Percentiles rank a stretch among this genome's conserved stretches.
phyloP scores from a whole-genome alignment of 1,140 invertebrate genomes.

The Teleogryllus occipitalis region DNA sequence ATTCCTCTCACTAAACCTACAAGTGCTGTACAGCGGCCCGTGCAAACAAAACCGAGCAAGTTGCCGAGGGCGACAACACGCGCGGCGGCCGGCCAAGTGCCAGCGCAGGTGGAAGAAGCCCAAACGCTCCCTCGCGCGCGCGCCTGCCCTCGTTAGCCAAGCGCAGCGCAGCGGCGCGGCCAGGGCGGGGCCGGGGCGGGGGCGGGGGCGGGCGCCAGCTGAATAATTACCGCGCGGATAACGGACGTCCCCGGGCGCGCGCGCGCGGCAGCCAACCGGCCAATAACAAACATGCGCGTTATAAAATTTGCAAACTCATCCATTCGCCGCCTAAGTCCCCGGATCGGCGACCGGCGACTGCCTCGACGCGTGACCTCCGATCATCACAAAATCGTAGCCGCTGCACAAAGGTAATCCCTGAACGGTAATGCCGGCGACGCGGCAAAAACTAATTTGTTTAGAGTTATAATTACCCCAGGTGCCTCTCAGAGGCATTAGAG shows the following conservation, averaged over 20 bases:
- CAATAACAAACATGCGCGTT: not conserved
- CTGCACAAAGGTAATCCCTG: not conserved
- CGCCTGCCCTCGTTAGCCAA: no score
- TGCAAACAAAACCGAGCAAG: no score
- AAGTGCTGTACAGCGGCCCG: no score
- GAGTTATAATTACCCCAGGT: not conserved
- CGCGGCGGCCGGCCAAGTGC: no score
- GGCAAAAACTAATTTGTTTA: slow-evolving; percentile 2
- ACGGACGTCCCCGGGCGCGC: no score
- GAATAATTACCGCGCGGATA: not conserved
- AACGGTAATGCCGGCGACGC: no score
- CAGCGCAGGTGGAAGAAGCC: no score
- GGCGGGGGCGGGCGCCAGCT: not conserved
- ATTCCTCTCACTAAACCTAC: no score
- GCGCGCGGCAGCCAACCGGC: not conserved
- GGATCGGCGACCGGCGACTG: no score
- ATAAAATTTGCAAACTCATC: not conserved
- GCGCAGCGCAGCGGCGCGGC: not conserved
- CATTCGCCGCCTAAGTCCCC: not conserved
- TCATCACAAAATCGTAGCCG: not conserved
- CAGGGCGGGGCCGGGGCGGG: no score
- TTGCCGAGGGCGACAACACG: no score
- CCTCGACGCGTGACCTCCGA: not conserved
- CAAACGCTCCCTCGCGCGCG: no score
- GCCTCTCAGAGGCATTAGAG: not conserved